Base-by-base conservation (phyloP, 2,797 vertebrate species). In the Babyrousa celebensis region DNA sequence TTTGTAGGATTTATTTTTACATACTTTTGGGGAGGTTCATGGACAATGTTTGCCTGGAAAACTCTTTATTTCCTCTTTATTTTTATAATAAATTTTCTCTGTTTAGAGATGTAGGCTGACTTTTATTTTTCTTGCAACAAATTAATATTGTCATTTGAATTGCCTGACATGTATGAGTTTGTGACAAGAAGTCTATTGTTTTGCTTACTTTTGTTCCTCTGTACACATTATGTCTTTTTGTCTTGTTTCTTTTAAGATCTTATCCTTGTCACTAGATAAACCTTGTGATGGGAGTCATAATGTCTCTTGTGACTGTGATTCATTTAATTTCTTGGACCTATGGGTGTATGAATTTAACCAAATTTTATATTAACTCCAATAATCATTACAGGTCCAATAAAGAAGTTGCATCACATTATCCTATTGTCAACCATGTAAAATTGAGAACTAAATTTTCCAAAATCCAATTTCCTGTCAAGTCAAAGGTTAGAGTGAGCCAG, bases 141-240 rank as follows among this genome's bases (percentile, higher is more conserved):
- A 43, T 71, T 87, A 80, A 54, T 54, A 79, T n/a, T 52, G 65
- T 40, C 29, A 40, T 93, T 93, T 63, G 21, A 63, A n/a, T 74
- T 21, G 6, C 43, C 32, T 82, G 67, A n/a, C 20, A 6, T 72
- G 1, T 25, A 65, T n/a, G 36, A 27, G 7, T 94, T 74, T 48
- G 15, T 67, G 29, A 65, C 29, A 52, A 43, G 43, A 68, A 48
- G 11, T 75, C 5, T 60, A 14, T 65, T 63, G 58, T 63, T 65
- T 88, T 27, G 21, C 17, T 67, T 82, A 16, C 21, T 43, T 80
- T 75, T 75, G 12, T 89, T 67, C 12, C 23, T 75, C n/a, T 72
- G 4, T 62, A 23, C 0, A 18, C 32, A 20, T 83, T 29, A 3
- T 67, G 27, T n/a, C 20, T 75, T 63, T 72, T 75, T 27, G 25